Percentiles rank a stretch among this genome's conserved stretches.
These are phyloP conservation scores for Clarias fuscus DNA, from an alignment of 2,797 vertebrate species.

Conservation along the genomic window DNA sequence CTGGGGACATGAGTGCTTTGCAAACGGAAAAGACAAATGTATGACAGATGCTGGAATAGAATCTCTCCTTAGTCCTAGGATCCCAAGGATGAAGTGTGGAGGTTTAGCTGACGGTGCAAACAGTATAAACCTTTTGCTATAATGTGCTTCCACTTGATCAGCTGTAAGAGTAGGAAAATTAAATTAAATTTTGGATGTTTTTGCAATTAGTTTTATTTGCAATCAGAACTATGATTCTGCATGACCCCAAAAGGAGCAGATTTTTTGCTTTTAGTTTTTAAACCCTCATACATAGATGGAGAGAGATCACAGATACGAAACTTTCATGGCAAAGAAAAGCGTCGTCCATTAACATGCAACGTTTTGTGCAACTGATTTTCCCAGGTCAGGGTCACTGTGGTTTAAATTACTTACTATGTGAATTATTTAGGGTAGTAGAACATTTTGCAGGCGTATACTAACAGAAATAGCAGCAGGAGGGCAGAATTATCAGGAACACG, in stretches of 20 bases:
- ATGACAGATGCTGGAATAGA: not conserved
- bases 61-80: not conserved
- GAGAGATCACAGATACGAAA: not conserved
- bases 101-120: not conserved
- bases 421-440: not conserved
- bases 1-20: slow-evolving; percentile 46
- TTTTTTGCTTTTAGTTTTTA: too few species aligned
- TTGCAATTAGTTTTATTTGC: too few species aligned
- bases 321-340: not conserved
- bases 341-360: not conserved
- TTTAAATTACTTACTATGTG: not conserved
- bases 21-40: slow-evolving; percentile 7
- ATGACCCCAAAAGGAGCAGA: not conserved
- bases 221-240: not conserved
- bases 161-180: not conserved
- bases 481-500: not conserved
- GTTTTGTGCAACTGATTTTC: not conserved
- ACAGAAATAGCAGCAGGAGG: not conserved
- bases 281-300: not conserved
- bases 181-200: not conserved
- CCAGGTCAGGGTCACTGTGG: not conserved
- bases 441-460: not conserved
- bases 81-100: not conserved
- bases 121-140: not conserved
- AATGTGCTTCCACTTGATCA: not conserved